Evolutionary conservation across 1,140 invertebrate genomes (phyloP), one percentile per base, ranked within the genome.

Genomic region (Frieseomelitta varia): DNA sequence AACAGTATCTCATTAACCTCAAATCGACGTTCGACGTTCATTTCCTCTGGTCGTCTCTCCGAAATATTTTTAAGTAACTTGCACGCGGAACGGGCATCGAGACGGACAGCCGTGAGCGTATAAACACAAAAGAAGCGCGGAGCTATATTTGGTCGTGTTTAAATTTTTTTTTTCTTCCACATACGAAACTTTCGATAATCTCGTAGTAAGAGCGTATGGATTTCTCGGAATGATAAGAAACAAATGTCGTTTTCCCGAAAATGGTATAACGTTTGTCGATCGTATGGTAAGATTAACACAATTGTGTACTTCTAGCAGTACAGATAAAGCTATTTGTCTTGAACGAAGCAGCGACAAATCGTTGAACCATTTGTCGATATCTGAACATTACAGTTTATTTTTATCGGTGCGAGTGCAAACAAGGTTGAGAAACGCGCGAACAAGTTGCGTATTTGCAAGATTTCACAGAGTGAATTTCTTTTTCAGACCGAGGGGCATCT

Each of bases 401-500:
- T 85, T 67, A 56, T 55, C 69, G 0, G 4, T 56, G 19, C 39
- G 1, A 65, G 27, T 19, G 34, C 27, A 71, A 75, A 30, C 8
- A 14, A 15, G n/a, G 39, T 10, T 4, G 47, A 21, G 58, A 61
- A 72, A 69, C 30, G 27, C 39, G 56, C 14, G 39, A 14, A 24
- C 12, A 61, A 19, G 8, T 61, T n/a, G 27, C 6, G 34, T 63
- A 55, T 30, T 24, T 12, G 47, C 24, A 21, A 51, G 34, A 63
- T 83, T 68, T 77, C 19, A 39, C 6, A 0, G 30, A 30, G 63
- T 39, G 39, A 39, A 56, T 80, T 58, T 71, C 19, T 55, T 19
- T 84, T 85, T 53, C 55, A 89, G 88, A 51, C 73, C 53, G 27
- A 67, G 17, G 27, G 47, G 69, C 55, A 51, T 39, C 12, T 17